Conservation (phyloP, 2,113 vertebrate species). For the Thryonomys swinderianus region DNA sequence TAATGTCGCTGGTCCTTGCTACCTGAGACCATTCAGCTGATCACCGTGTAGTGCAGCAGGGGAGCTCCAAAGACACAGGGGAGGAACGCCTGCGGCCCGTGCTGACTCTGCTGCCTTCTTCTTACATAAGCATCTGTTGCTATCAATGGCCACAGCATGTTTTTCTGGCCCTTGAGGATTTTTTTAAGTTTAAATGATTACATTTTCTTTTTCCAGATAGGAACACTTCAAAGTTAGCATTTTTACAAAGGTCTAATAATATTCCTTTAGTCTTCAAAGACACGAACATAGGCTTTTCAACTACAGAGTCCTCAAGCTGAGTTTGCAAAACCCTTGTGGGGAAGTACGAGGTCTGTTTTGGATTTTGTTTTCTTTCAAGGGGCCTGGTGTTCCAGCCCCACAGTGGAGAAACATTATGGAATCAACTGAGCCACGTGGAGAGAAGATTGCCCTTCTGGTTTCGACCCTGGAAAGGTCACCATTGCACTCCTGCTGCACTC, state of each 20-base stretch:
- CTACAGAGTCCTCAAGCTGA: neutral
- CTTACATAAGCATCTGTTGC: neutral
- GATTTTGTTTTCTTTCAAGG: neutral
- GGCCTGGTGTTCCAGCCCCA: neutral
- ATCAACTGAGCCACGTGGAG: neutral
- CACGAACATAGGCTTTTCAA: neutral
- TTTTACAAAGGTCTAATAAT: neutral
- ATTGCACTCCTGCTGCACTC: neutral
- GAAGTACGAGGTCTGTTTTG: neutral
- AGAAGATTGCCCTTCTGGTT: neutral
- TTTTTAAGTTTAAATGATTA: neutral
- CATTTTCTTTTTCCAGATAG: neutral
- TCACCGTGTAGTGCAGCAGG: no score
- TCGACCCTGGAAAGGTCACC: neutral
- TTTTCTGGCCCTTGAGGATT: neutral
- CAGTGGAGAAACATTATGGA: neutral
- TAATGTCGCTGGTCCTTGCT: neutral
- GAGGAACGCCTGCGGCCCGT: neutral
- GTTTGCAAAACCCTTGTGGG: fast-evolving
- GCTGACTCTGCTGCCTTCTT: neutral
- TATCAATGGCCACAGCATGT: neutral
- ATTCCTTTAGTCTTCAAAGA: neutral
- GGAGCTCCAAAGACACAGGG: fast-evolving
- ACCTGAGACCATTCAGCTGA: neutral
- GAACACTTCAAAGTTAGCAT: neutral